Conservation (phyloP, 2,113 vertebrate species). For the Xenopus laevis region DNA sequence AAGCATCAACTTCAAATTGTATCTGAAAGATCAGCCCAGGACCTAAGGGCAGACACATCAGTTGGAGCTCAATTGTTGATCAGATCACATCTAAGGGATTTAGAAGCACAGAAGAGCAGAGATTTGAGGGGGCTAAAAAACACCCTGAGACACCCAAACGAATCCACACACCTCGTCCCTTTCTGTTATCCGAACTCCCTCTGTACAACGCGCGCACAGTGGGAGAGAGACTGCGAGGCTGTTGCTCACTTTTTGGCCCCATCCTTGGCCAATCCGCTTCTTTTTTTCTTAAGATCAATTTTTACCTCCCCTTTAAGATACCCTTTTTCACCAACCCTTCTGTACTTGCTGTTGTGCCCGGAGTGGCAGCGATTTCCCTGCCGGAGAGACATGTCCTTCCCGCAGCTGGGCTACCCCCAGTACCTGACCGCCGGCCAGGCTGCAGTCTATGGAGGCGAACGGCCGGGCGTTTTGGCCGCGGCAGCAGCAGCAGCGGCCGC, state of each 20-base stretch:
- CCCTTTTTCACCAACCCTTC: background rate
- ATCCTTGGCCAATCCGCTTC: conserved; percentile 33
- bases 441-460: conserved; percentile 84
- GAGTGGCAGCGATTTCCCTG: conserved; percentile 37
- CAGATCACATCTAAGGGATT: conserved; percentile 94
- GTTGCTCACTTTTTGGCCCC: conserved; percentile 26
- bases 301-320: too few species aligned
- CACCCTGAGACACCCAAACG: conserved; percentile 50
- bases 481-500: conserved; percentile 79
- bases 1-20: conserved; percentile 98
- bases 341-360: conserved; percentile 21
- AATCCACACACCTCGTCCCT: conserved; percentile 47
- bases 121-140: conserved; percentile 57
- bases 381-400: conserved; percentile 85
- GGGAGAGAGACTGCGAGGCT: conserved; percentile 34
- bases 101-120: conserved; percentile 71
- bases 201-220: conserved; percentile 41
- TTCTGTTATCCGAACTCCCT: conserved; percentile 23
- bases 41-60: conserved; percentile 93
- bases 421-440: conserved; percentile 89
- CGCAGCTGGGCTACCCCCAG: conserved; percentile 93
- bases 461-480: conserved; percentile 78
- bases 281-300: background rate
- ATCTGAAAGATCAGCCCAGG: conserved; percentile 93
- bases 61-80: conserved; percentile 95